Evolutionary conservation across 2,888 invertebrate species (phyloP).

Genomic region (Platycnemis pennipes): DNA sequence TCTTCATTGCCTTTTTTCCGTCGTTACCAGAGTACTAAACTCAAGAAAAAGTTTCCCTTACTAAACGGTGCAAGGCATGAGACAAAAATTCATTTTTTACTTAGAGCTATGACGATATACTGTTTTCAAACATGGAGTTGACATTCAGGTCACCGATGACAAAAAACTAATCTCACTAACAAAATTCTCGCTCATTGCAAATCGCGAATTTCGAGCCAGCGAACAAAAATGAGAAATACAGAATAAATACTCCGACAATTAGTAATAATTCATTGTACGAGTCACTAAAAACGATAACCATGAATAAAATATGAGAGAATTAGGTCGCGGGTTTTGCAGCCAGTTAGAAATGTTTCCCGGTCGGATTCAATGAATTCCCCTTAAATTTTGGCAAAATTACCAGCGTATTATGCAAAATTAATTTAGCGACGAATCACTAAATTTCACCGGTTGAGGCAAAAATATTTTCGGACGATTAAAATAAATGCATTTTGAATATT

Average conservation of each 20-base stretch:
- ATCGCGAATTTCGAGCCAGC: neutral
- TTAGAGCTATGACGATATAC: neutral
- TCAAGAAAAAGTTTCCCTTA: no score
- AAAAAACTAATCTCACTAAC: neutral
- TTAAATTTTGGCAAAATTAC: neutral
- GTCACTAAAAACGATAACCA: neutral
- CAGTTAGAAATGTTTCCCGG: neutral
- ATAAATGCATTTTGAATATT: neutral
- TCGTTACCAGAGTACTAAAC: no score
- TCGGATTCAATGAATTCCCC: neutral
- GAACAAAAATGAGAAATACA: neutral
- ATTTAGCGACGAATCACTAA: neutral
- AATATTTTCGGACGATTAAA: neutral
- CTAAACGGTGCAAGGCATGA: no score
- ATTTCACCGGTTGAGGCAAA: neutral
- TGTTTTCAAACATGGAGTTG: neutral
- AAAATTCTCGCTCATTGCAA: neutral
- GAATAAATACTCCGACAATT: neutral
- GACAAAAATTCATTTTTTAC: neutral
- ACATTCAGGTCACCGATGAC: neutral
- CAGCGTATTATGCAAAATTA: neutral
- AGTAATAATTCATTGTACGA: neutral
- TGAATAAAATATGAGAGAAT: neutral
- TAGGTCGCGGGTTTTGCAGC: neutral
- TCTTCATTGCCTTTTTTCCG: no score